Base-by-base conservation (phyloP, 2,113 vertebrate genomes). In the Dendropsophus ebraccatus region DNA sequence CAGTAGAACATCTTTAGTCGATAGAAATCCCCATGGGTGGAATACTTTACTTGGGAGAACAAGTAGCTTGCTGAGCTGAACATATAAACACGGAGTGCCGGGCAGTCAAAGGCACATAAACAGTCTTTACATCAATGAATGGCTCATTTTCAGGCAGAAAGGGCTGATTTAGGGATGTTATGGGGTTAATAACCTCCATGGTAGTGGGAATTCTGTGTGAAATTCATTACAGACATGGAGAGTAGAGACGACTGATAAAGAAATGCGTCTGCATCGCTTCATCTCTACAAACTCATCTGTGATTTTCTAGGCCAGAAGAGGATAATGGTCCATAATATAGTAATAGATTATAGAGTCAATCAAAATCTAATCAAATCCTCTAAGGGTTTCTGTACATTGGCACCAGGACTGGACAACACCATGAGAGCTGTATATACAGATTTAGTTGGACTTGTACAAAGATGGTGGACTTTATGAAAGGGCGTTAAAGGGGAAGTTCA, bases 1-100 rank as follows among this genome's bases (percentile, higher is more conserved):
- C 65, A 87, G 16, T 67, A 67, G 19, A 88, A 87, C 89, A 88
- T 85, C 86, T 87, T 87, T 79, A 87, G 85, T 41, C 35, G 52
- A 87, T 81, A 87, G 67, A 73, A 87, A 87, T 86, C 85, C 85
- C 11, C 52, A 12, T 49, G 37, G 50, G 19, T 60, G 21, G 67
- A 73, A 84, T 52, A 41, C 79, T 69, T 65, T 70, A 52, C 70
- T 58, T 72, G 37, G 49, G 37, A 73, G 25, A 69, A 56, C 2
- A n/a, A 2, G 85, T 87, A 77, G 77, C 85, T 87, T 74, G 85
- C 85, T 87, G 78, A 87, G 85, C 52, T 81, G 77, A 87, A 87
- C 78, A 81, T 72, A 81, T 87, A 87, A 87, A 87, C 78, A 87
- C 19, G 50, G 25, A 58, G 67, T 17, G 52, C 35, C 49, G 56